These are phyloP conservation scores for Saguinus imperator DNA, from an alignment of 2,113 vertebrate genomes.

Conservation along the genomic window DNA sequence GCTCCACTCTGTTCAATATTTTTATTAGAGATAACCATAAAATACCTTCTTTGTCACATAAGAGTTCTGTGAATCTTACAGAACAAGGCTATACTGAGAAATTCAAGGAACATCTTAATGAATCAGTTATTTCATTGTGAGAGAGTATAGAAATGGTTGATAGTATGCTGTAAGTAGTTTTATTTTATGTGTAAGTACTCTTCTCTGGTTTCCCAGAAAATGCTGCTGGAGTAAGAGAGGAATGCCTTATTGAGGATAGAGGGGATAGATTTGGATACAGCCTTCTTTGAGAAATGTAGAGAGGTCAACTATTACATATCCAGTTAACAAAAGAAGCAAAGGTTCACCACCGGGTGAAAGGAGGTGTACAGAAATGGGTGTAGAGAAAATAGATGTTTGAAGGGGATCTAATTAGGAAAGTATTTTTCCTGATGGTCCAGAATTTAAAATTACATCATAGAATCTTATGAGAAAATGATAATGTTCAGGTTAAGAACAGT, in stretches of 20 bases:
- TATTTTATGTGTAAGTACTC: not conserved
- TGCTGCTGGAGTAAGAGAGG: not conserved
- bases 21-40: not conserved
- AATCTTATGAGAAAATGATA: slow-evolving; percentile 11
- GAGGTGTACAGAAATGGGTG: not conserved
- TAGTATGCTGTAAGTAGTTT: not conserved
- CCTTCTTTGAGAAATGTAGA: not conserved
- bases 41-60: not conserved
- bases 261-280: not conserved
- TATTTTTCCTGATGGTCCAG: not conserved
- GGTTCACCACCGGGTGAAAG: not conserved
- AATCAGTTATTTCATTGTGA: not conserved
- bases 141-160: not conserved
- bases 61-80: not conserved
- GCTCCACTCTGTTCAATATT: not conserved
- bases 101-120: not conserved
- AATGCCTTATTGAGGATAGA: not conserved
- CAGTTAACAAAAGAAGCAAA: not conserved
- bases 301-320: not conserved
- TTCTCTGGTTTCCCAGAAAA: not conserved
- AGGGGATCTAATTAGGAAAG: not conserved
- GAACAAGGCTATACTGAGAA: not conserved
- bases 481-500: not conserved
- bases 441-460: slow-evolving; percentile 18
- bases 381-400: not conserved